Base-by-base conservation (phyloP, 2,888 invertebrate genomes). In the Stenoptilia bipunctidactyla region DNA sequence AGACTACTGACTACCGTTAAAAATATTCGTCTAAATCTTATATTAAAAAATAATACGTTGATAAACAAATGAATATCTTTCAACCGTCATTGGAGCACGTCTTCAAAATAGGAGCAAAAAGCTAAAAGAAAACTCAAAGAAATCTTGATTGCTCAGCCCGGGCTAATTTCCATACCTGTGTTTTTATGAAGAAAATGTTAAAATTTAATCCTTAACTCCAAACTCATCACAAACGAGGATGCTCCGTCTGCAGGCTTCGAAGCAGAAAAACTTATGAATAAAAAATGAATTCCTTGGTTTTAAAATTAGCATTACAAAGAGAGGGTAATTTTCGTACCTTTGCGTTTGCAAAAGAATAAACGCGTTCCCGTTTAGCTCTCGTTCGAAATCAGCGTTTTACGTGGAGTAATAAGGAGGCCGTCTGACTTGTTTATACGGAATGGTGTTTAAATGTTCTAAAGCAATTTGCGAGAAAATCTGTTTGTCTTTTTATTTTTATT, bases 251-350 rank as follows among this genome's bases (percentile, higher is more conserved):
- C 66, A 67, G 66, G 71, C 74, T 76, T 71, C 66, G 66, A 69
- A 74, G 71, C 74, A 74, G 74, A 79, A 80, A 80, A 80, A 79
- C 79, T 80, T 80, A 80, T 80, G 82, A 83, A 83, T 83, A 82
- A 80, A 80, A 79, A 79, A 82, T 80, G 80, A 80, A 82, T 76
- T 75, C 79, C 79, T 76, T 76, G 75, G 80, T 79, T 79, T 79
- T 76, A 72, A 82, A 80, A 82, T 82, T 82, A 79, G 77, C 80
- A 80, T 82, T 65, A 79, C 80, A 80, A 79, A 80, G 79, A 73
- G 66, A 72, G 73, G 76, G 79, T 75, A 77, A 80, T 80, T 80
- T 68, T 61, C 75, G 69, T 77, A 77, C 76, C 76, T 76, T 72
- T 61, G 68, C 73, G 69, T 65, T 63, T 60, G 67, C 61, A 65